Evolutionary conservation across 2,888 invertebrate species (phyloP).

Genomic region (Aricia artaxerxes): DNA sequence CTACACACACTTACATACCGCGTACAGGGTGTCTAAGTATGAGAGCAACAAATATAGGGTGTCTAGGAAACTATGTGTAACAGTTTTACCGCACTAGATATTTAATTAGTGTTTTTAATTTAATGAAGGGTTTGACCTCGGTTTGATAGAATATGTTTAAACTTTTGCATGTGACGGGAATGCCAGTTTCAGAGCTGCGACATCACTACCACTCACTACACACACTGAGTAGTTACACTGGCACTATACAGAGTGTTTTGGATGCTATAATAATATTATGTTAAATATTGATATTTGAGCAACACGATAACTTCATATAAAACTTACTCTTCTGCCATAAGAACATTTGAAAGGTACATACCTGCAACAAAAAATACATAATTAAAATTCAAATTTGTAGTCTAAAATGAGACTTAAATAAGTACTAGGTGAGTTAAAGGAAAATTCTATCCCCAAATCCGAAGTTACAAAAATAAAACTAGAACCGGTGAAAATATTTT

Average conservation of each 20-base stretch:
- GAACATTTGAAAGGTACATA: neutral
- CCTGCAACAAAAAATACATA: slow-evolving; percentile 1
- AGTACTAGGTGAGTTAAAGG: neutral
- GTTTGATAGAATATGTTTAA: neutral
- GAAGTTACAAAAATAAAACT: slow-evolving; percentile 1
- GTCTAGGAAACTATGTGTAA: neutral
- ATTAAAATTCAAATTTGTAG: neutral
- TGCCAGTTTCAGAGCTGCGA: no score
- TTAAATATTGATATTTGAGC: neutral
- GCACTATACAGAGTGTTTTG: no score
- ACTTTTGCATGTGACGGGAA: neutral
- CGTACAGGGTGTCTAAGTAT: no score
- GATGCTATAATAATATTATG: no score
- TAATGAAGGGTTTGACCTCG: no score
- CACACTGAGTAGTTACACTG: no score
- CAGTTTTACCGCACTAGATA: no score
- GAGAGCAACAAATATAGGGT: neutral
- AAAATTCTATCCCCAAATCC: neutral
- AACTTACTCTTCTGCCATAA: neutral
- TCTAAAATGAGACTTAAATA: neutral
- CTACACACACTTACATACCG: neutral
- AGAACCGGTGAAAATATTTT: neutral
- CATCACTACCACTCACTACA: no score
- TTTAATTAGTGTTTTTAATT: no score
- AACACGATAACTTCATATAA: neutral